These are phyloP conservation scores for Rhagophthalmus giganteus DNA, from an alignment of 2,888 invertebrate genomes.

Conservation along the genomic window DNA sequence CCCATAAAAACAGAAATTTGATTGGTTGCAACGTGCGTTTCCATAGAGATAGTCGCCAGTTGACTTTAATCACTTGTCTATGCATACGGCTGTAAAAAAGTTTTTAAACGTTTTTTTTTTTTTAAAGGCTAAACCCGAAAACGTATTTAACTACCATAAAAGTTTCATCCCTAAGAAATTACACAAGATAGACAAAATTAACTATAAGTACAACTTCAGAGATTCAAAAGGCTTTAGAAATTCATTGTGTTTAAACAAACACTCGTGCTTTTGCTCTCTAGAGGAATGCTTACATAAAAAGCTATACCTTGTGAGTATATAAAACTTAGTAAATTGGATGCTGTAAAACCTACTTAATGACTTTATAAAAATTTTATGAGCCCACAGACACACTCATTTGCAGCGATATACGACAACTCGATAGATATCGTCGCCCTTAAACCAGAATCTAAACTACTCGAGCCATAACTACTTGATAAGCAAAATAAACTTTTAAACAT, in stretches of 20 bases:
- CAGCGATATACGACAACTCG: slow-evolving; percentile 22
- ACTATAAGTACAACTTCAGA: slow-evolving; percentile 13
- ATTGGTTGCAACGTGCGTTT: too few relatives aligned
- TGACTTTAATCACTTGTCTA: too few relatives aligned
- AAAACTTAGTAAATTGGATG: slow-evolving; percentile 32
- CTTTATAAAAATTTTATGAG: slow-evolving; percentile 33
- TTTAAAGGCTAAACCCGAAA: not conserved
- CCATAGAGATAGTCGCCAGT: too few relatives aligned
- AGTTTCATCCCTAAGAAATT: slow-evolving; percentile 5
- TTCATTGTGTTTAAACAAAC: slow-evolving; percentile 16
- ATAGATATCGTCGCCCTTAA: slow-evolving; percentile 20
- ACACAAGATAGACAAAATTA: slow-evolving; percentile 14
- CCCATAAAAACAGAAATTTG: too few relatives aligned
- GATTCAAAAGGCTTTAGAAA: slow-evolving; percentile 22
- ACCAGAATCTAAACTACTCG: slow-evolving; percentile 16
- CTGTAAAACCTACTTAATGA: slow-evolving; percentile 33
- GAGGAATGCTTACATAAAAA: slow-evolving; percentile 26
- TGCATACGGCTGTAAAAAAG: too few relatives aligned
- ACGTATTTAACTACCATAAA: slow-evolving; percentile 1
- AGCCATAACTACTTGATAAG: slow-evolving; percentile 17
- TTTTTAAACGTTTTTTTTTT: too few relatives aligned
- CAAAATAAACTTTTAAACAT: slow-evolving; percentile 20
- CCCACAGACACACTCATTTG: slow-evolving; percentile 29
- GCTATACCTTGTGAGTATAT: slow-evolving; percentile 28
- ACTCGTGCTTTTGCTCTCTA: slow-evolving; percentile 21